A percentile compares a stretch with the other conserved stretches of the same genome.
phyloP scores from a whole-genome alignment of 2,888 invertebrate species.

The Ochropleura plecta region DNA sequence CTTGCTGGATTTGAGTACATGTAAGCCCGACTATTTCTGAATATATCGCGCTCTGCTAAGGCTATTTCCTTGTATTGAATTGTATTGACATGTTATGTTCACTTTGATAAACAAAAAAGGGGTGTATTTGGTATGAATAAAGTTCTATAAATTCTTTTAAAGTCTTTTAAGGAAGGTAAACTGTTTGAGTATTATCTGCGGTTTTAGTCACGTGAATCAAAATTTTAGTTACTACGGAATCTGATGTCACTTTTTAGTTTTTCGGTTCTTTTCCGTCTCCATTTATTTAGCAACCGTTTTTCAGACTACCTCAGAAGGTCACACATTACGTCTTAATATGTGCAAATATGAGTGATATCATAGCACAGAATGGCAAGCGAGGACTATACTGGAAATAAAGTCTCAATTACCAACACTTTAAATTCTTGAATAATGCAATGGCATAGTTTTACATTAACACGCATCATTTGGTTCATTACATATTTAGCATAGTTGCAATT shows the following conservation, averaged over 20 bases:
- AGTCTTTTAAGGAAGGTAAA: not conserved
- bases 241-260: constrained; percentile 11
- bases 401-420: constrained; percentile 38
- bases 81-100: constrained; percentile 45
- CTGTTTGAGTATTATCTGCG: not conserved
- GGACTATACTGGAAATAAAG: constrained; percentile 33
- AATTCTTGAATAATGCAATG: constrained; percentile 18
- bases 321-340: constrained; percentile 51
- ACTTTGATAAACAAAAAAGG: constrained; percentile 29
- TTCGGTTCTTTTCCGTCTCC: constrained; percentile 26
- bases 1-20: constrained; percentile 63
- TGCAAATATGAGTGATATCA: constrained; percentile 62
- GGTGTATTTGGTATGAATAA: not conserved
- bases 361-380: constrained; percentile 27
- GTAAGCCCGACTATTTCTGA: constrained; percentile 62
- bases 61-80: constrained; percentile 54
- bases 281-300: constrained; percentile 35
- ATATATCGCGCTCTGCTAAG: constrained; percentile 40
- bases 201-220: not conserved
- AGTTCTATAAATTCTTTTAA: not conserved
- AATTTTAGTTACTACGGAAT: not conserved
- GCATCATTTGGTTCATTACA: constrained; percentile 1
- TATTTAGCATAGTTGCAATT: not conserved
- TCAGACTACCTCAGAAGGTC: constrained; percentile 46
- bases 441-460: constrained; percentile 14